These are phyloP conservation scores for Brachystomella parvula DNA, from an alignment of 1,140 invertebrate species.

Conservation along the genomic window DNA sequence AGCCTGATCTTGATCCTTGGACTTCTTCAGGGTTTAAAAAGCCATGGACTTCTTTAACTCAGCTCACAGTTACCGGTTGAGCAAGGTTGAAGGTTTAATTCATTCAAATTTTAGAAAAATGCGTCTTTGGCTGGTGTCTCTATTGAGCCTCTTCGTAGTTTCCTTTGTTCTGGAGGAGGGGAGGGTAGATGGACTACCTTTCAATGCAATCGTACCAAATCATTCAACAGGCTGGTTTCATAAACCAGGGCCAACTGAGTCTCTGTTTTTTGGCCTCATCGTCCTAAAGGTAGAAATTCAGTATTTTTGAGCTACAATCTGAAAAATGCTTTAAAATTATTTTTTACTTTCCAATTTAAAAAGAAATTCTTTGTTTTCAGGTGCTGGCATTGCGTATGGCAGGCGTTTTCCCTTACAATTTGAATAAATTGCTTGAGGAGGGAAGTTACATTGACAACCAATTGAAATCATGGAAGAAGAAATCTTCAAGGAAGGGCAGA, in stretches of 20 bases:
- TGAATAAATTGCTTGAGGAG: constrained; percentile 26
- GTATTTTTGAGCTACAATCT: background rate
- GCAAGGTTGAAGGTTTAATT: no score
- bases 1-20: no score
- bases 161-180: background rate
- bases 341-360: background rate
- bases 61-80: no score
- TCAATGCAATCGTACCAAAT: constrained; percentile 29
- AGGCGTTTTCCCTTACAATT: constrained; percentile 32
- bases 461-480: background rate
- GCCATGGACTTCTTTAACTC: no score
- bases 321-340: background rate
- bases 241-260: constrained; percentile 31
- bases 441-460: constrained; percentile 7
- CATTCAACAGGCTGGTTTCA: constrained; percentile 33
- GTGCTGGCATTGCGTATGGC: constrained; percentile 28
- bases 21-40: no score
- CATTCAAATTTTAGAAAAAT: background rate
- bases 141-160: background rate
- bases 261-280: constrained; percentile 29
- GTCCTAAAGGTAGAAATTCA: constrained; percentile 26
- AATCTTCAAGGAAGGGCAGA: background rate
- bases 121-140: background rate
- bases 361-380: constrained; percentile 13
- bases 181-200: constrained; percentile 17